Percentiles rank a stretch among this genome's conserved stretches.
Conservation (phyloP, 2,113 vertebrate genomes). For the Xiphias gladius region DNA sequence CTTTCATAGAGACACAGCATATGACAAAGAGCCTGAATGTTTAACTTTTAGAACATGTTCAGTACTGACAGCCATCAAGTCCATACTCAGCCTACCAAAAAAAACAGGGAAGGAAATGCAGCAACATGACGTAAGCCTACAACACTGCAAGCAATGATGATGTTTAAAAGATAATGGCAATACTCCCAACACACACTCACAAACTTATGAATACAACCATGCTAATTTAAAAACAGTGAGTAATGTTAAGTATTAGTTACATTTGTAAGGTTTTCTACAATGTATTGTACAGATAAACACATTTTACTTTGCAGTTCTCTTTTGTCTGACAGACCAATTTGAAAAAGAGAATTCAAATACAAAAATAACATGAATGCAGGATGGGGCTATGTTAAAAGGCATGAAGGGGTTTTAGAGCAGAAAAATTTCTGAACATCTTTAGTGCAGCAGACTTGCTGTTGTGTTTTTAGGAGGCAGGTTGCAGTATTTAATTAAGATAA, state of each 20-base stretch:
- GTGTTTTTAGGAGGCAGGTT: too few relatives aligned
- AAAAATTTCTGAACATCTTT: not conserved
- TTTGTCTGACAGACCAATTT: not conserved
- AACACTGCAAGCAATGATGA: conserved; percentile 16
- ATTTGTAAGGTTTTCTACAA: not conserved
- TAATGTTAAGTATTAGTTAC: not conserved
- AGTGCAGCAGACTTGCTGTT: not conserved
- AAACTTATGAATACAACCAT: not conserved
- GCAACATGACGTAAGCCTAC: conserved; percentile 20
- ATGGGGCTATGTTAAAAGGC: not conserved
- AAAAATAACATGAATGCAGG: not conserved
- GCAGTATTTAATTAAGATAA: not conserved
- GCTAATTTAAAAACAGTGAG: not conserved
- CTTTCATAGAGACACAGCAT: conserved; percentile 24
- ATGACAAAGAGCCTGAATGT: conserved; percentile 46
- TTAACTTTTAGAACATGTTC: conserved; percentile 35
- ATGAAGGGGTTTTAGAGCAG: not conserved
- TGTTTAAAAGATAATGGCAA: not conserved
- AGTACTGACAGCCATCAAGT: conserved; percentile 31
- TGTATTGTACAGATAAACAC: not conserved
- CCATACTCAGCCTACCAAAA: conserved; percentile 6
- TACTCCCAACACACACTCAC: not conserved
- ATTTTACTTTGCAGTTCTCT: not conserved
- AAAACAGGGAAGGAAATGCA: conserved; percentile 1
- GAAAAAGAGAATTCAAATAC: not conserved